Conservation (phyloP, 2,888 invertebrate species). For the Agrenia bidenticulata region DNA sequence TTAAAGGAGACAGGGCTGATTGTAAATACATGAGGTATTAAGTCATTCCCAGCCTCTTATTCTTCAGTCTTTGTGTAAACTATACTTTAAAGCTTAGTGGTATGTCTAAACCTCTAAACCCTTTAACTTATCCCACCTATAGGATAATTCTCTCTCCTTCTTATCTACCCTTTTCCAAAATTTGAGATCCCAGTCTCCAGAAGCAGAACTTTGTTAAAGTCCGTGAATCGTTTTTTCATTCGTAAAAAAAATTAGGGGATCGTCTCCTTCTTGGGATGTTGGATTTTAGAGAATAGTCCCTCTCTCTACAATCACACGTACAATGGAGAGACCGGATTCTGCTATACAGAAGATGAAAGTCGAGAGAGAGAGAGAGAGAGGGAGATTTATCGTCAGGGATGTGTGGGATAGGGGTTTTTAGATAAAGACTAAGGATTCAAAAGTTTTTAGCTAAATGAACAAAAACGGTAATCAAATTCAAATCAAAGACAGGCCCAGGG, state of each 20-base stretch:
- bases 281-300: too few species aligned
- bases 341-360: too few species aligned
- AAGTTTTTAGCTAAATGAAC: conserved; percentile 52
- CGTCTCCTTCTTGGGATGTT: not conserved
- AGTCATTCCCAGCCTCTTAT: conserved; percentile 8
- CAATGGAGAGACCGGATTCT: too few species aligned
- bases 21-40: conserved; percentile 17
- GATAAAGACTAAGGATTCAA: conserved; percentile 32
- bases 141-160: not conserved
- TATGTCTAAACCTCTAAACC: conserved; percentile 5
- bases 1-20: not conserved
- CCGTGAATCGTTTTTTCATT: not conserved
- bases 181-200: too few species aligned
- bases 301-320: too few species aligned
- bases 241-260: conserved; percentile 6
- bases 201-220: too few species aligned
- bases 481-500: conserved; percentile 50
- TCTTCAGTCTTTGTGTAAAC: too few species aligned
- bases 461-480: conserved; percentile 54
- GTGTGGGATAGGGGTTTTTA: conserved; percentile 30
- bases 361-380: conserved; percentile 22
- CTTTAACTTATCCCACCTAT: conserved; percentile 1
- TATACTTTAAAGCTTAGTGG: too few species aligned
- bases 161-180: too few species aligned
- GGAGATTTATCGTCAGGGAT: conserved; percentile 47